phyloP scores from a whole-genome alignment of 2,797 vertebrate species.

The Triplophysa bombifrons region DNA sequence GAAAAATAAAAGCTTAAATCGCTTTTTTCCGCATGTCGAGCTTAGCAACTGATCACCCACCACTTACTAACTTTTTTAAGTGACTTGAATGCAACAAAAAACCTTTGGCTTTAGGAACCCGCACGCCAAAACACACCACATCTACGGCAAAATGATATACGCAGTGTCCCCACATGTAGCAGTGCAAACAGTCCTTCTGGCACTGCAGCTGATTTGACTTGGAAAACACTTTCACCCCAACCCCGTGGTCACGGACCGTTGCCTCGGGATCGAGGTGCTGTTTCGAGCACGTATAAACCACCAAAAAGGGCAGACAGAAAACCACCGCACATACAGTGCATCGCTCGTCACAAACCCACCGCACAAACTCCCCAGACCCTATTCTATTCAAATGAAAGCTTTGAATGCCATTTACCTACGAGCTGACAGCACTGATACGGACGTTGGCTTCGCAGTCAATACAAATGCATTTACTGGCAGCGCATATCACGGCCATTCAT shows the following conservation, averaged over 20 bases:
- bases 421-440: conserved; percentile 46
- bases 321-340: conserved; percentile 41
- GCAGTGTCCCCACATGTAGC: conserved; percentile 53
- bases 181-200: conserved; percentile 66
- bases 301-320: conserved; percentile 67
- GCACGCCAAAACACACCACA: conserved; percentile 6
- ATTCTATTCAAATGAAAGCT: conserved; percentile 58
- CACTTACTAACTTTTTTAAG: neutral
- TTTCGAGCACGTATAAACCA: conserved; percentile 76
- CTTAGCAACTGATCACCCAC: conserved; percentile 16
- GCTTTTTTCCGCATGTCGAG: neutral
- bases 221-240: conserved; percentile 78
- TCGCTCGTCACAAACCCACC: conserved; percentile 24
- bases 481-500: conserved; percentile 23
- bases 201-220: conserved; percentile 80
- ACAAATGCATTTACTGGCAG: conserved; percentile 45
- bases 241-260: conserved; percentile 85
- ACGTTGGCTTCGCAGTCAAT: conserved; percentile 52
- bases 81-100: neutral
- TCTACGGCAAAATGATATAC: conserved; percentile 4
- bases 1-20: conserved; percentile 4
- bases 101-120: conserved; percentile 1
- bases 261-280: conserved; percentile 73
- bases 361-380: conserved; percentile 42
- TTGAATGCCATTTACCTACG: conserved; percentile 60